Base-by-base conservation (phyloP, 2,888 invertebrate species). In the Phortica okadai region DNA sequence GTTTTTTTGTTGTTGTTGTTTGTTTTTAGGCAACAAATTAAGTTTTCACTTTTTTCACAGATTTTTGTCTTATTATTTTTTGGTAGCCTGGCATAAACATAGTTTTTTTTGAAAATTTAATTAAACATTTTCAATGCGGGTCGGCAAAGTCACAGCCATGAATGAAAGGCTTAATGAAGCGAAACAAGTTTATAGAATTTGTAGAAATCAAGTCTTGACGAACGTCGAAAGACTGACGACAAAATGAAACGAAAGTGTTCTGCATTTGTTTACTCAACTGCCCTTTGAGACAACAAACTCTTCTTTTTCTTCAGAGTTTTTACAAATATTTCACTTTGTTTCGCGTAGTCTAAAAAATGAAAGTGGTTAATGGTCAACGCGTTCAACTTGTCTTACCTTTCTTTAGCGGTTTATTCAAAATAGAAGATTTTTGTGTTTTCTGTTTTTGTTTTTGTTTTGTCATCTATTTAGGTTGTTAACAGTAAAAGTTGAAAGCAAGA, bases 161-260 rank as follows among this genome's bases (percentile, higher is more conserved):
- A 66, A 66, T 44, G 42, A 66, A 66, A 66, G 41, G 42, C 42
- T 45, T 45, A 69, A 69, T 75, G 69, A 56, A 50, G 74, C 25
- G 54, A 77, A 83, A 86, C 86, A 80, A 79, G 82, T 82, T 73
- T 73, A 56, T 11, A 58, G 50, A 69, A 64, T 64, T 64, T 45
- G 74, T 74, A 83, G 80, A 74, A 14, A n/a, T 79, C 16, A 62
- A 16, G 74, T 75, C 77, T 73, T 76, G 76, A 78, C 11, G 33
- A 21, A 21, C 21, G 21, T 21, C 1, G 21, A 21, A 21, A 21
- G 21, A 59, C 82, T 58, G 54, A 10, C 11, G 21, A 21, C 16
- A 45, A 82, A 82, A 75, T 21, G 50, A 70, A 16, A 44, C 80
- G 85, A 85, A 85, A 87, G 85, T 85, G 85, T 85, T 85, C 84